A percentile compares a stretch with the other conserved stretches of the same genome.
Conservation (phyloP, 2,888 invertebrate species). For the Auanema freiburgensis region DNA sequence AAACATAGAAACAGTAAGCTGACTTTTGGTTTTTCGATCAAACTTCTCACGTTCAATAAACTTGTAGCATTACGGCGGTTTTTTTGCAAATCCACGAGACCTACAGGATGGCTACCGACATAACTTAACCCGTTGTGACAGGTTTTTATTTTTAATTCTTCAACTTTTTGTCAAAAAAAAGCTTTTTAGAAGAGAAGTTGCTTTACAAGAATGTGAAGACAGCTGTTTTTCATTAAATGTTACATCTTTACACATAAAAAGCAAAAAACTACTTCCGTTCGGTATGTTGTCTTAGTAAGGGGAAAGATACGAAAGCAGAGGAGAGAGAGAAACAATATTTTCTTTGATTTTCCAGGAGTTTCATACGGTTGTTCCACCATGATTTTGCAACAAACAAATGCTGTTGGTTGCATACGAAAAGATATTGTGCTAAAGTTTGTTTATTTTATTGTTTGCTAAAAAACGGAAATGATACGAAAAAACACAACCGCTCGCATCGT, state of each 20-base stretch:
- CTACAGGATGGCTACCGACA: conserved; percentile 25
- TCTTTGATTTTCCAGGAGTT: conserved; percentile 7
- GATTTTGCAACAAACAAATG: conserved; percentile 14
- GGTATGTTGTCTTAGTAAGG: conserved; percentile 1
- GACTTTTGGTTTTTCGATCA: neutral
- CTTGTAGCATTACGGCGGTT: conserved; percentile 40
- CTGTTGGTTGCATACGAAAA: conserved; percentile 1
- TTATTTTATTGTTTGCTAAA: neutral
- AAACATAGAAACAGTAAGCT: conserved; percentile 38
- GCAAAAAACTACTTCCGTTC: conserved; percentile 10
- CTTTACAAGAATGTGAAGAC: conserved; percentile 28
- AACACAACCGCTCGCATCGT: too few relatives aligned
- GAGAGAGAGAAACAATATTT: neutral
- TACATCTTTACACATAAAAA: conserved; percentile 22
- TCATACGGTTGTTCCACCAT: conserved; percentile 19
- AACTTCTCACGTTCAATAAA: neutral
- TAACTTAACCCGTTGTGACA: conserved; percentile 6
- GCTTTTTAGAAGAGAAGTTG: conserved; percentile 20
- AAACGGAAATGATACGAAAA: too few relatives aligned
- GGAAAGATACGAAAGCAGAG: too few relatives aligned
- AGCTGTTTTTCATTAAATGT: conserved; percentile 36
- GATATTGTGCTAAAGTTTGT: conserved; percentile 12
- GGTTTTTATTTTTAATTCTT: neutral
- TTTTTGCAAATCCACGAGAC: conserved; percentile 40
- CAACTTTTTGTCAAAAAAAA: neutral